Base-by-base conservation (phyloP, 2,797 vertebrate genomes). In the Clarias platycephalus region DNA sequence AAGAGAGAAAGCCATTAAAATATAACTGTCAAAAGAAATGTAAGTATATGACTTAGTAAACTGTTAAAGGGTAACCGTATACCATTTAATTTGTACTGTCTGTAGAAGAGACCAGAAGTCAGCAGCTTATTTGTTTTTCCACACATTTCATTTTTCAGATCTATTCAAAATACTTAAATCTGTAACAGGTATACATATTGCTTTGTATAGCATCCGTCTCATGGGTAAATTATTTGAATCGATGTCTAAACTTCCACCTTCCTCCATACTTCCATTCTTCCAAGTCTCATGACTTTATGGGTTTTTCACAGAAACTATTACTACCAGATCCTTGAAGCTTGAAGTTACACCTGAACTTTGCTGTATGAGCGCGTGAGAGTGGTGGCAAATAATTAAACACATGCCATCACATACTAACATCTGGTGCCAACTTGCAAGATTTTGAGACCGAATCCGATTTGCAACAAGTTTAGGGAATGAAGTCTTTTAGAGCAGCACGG, bases 161-260 rank as follows among this genome's bases (percentile, higher is more conserved):
- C 10, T 6, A 44, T 83, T 81, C 24, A 67, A 67, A 77, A 71
- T 77, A 58, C 49, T 79, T 60, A 5, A 81, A 72, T 60, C 72
- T 80, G 58, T 78, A 86, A 75, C 37, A 78, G 86, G 83, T 63
- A 80, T 67, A 80, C 63, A 72, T 89, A 90, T 89, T 90, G 88
- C 89, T 89, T 84, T 57, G 57, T 57, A 63, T 57, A 83, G 26
- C 81, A 57, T 84, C 77, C 83, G 20, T 86, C 71, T 86, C 68
- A 40, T 70, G 80, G 49, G 75, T 31, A 37, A 31, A 76, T 82
- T 53, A 49, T 60, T 37, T 31, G 66, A 76, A 37, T 31, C 15
- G 24, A 20, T 82, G 18, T 70, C n/a, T 58, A 24, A 77, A 68
- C 82, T 79, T 37, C 34, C 34, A 60, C 28, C 28, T n/a, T 37